These are phyloP conservation scores for Drosophila insularis DNA, from an alignment of 1,140 invertebrate species.

Conservation along the genomic window DNA sequence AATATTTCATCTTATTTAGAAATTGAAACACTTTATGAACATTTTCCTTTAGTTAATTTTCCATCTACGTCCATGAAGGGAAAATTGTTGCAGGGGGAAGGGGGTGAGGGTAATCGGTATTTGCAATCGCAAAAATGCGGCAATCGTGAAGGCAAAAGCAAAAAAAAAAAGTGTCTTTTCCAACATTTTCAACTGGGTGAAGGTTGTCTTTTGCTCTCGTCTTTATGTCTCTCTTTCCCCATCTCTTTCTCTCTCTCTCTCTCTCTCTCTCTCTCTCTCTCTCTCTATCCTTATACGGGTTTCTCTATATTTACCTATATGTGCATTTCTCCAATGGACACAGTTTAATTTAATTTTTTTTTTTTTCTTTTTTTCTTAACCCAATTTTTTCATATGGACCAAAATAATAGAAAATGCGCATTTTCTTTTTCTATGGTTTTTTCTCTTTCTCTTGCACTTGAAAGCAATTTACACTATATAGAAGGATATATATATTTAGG, in stretches of 20 bases:
- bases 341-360: background rate
- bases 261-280: background rate
- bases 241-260: background rate
- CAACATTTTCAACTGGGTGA: constrained; percentile 51
- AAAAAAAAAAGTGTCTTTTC: constrained; percentile 16
- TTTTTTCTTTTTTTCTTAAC: background rate
- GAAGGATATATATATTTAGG: background rate
- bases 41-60: background rate
- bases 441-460: background rate
- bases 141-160: background rate
- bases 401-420: constrained; percentile 5
- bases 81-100: background rate
- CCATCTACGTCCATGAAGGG: background rate
- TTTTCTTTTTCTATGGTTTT: background rate
- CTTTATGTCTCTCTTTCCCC: background rate
- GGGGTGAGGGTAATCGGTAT: background rate
- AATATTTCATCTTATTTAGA: too few relatives aligned
- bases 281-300: too few relatives aligned
- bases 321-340: background rate
- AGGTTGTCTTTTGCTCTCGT: constrained; percentile 33
- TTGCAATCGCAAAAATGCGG: constrained; percentile 8
- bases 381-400: background rate
- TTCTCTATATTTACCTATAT: background rate
- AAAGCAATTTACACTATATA: background rate
- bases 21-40: too few relatives aligned